Evolutionary conservation across 1,140 invertebrate genomes (phyloP), one percentile per base, ranked within the genome.

Genomic region (Odontomachus brunneus): DNA sequence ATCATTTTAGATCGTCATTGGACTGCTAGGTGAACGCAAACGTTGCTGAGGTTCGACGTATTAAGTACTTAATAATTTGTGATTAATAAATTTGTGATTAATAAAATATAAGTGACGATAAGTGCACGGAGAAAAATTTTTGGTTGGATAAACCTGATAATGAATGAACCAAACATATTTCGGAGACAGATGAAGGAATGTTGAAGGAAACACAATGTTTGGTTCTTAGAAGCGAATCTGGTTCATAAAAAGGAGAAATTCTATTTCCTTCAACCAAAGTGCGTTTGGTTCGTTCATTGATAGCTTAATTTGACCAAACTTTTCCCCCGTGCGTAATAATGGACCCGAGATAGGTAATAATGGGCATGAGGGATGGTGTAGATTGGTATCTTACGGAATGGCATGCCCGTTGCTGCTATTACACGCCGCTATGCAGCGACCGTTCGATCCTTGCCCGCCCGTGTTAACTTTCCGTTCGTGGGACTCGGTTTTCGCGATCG

Each of bases 401-500:
- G 38, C 38, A 65, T 19, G 26, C 48, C 19, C 12, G 62, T 53
- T 53, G 73, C 44, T 38, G 55, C 11, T 24, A 15, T 33, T 66
- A 38, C 33, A 51, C 38, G 38, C 19, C 29, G 17, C 29, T 76
- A 76, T 67, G 38, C 73, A 66, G 44, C 48, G 44, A 76, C 44
- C 33, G 63, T 19, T 44, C 22, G 33, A 44, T 76, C 48, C 53
- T 38, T 51, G 60, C 53, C 51, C 74, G 19, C 22, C 60, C 44
- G 65, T 44, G 73, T 44, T 11, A 67, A 76, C 74, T 76, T 76
- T 66, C 74, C 62, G 53, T 76, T 48, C 74, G 74, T 76, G 62
- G 48, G 62, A 76, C 74, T 67, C 49, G 38, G 72, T 75, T 75
- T 75, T 75, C 74, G 48, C 74, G 74, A 76, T 65, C 73, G 11